These are phyloP conservation scores for Conus canariensis DNA, from an alignment of 2,888 invertebrate species.

Conservation along the genomic window DNA sequence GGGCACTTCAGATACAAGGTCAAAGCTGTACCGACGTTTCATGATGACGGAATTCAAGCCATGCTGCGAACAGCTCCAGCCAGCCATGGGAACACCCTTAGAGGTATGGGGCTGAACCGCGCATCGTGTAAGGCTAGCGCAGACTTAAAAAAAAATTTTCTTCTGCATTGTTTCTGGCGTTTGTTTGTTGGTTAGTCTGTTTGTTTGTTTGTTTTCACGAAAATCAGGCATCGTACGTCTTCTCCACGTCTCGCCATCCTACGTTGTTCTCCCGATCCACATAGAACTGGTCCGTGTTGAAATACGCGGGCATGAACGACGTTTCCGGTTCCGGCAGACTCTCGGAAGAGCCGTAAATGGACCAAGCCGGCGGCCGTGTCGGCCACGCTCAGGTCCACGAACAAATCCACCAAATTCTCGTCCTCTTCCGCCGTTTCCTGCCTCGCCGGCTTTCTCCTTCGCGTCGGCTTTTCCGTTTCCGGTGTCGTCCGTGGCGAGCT, in stretches of 20 bases:
- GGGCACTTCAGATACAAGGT: no score
- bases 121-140: no score
- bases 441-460: neutral
- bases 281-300: conserved; percentile 44
- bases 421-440: conserved; percentile 45
- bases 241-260: conserved; percentile 4
- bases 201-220: no score
- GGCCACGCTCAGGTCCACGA: conserved; percentile 65
- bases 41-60: no score
- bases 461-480: neutral
- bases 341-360: conserved; percentile 62
- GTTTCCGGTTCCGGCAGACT: conserved; percentile 43
- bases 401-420: conserved; percentile 66
- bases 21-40: no score
- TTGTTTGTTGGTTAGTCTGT: no score
- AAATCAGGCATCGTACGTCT: neutral
- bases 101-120: no score
- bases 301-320: conserved; percentile 51
- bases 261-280: conserved; percentile 6
- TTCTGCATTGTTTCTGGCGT: no score
- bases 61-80: no score
- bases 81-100: no score
- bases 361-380: conserved; percentile 61
- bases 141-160: no score
- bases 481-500: neutral